Evolutionary conservation across 2,797 vertebrate species (phyloP), one percentile per base, ranked within the genome.

Genomic region (Peromyscus eremicus): DNA sequence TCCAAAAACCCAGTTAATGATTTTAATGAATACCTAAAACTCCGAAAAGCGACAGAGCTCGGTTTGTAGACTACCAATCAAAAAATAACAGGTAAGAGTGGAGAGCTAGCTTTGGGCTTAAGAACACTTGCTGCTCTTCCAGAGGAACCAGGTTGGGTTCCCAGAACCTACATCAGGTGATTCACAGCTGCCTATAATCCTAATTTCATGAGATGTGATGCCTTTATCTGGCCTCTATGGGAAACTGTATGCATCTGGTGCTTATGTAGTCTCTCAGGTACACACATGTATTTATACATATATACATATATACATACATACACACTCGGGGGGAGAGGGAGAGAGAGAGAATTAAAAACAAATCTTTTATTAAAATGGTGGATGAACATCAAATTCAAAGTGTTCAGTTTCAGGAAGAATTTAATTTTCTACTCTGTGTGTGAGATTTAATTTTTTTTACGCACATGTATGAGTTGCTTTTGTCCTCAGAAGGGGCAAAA

Each of bases 401-500:
- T 12, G 80, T 34, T 37, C n/a, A 66, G 80, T 92, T 93, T 92
- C 43, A 70, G 37, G 23, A 14, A 87, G 40, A 93, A 82, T 85
- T 86, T 77, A 68, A 86, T 91, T 43, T 95, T 91, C 70, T 89
- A 79, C n/a, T 89, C 91, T 86, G 73, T 25, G 19, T 49, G 64
- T 52, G 1, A 94, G 11, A 90, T 79, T 60, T 88, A 5, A 80
- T 95, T 89, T 93, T 83, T 80, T 94, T 66, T 57, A 89, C 86
- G 91, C 27, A 89, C 57, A 40, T 71, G 23, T 13, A 19, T 71
- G 2, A 8, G 25, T 92, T 77, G 27, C 27, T 86, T 95, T 94
- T 84, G 16, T 52, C 10, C n/a, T 80, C 19, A 64, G 1, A 12
- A 62, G 2, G 7, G 11, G n/a, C 52, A 79, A 81, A 80, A 60